Base-by-base conservation (phyloP, 2,888 invertebrate species). In the Cephus runcator region DNA sequence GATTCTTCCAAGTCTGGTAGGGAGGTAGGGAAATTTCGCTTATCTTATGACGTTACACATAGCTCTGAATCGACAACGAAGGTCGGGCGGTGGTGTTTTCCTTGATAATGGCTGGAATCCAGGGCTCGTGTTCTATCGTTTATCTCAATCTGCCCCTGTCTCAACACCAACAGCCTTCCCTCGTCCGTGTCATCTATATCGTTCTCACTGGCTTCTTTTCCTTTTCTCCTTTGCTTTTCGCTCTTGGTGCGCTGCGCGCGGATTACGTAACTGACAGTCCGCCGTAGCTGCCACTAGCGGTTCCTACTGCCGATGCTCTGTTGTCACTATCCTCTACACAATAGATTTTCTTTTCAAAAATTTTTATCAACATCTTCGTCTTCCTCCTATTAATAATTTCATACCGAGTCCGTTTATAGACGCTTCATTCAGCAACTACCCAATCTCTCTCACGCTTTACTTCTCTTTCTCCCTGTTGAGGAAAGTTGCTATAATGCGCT, bases 271-370 rank as follows among this genome's bases (percentile, higher is more conserved):
- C 83, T 76, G 79, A 79, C 80, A 78, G 80, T 81, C 78, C 82
- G 78, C 81, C 23, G 82, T 78, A 69, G 71, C 40, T 40, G 40
- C 40, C 40, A 40, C 15, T 6, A 15, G 15, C 40, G 40, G 40
- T 4, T 4, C 4, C 40, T 40, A 15, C 40, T 15, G 15, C 15
- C 15, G 4, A 4, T 15, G 40, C 40, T 15, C 6, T 15, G 15
- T 40, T 15, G 15, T 15, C 40, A 15, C 40, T 40, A 15, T 40
- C 15, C 15, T 40, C 40, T 40, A 4, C 71, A 77, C 84, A 79
- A 80, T 82, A 83, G 82, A 83, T 80, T 85, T 84, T 85, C 35
- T 84, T 87, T 86, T 87, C 85, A 85, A 87, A 87, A 87, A 87
- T 87, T 87, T 86, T 86, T 84, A 85, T 80, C 82, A 77, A 77